Conservation (phyloP, 2,113 vertebrate genomes). For the Pedionomus torquatus region DNA sequence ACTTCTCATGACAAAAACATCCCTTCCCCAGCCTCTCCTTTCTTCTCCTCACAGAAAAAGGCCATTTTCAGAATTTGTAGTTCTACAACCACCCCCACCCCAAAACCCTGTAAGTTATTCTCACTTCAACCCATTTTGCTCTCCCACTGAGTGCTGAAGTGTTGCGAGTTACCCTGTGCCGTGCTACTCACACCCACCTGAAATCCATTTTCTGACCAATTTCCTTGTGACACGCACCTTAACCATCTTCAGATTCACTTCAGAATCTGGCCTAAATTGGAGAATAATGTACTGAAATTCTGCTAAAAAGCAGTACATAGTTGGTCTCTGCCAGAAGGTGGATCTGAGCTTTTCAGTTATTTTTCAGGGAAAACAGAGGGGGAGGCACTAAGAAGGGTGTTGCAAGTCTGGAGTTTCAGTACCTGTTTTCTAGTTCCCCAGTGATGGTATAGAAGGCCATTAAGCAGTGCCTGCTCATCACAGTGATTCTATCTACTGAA, state of each 20-base stretch:
- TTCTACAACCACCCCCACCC: conserved; percentile 1
- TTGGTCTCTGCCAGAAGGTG: background rate
- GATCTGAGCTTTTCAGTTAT: background rate
- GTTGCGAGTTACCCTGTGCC: background rate
- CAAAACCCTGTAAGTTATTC: background rate
- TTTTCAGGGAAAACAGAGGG: background rate
- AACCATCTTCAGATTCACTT: background rate
- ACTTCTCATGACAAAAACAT: background rate
- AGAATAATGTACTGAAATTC: background rate
- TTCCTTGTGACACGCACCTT: conserved; percentile 25
- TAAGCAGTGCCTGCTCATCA: background rate
- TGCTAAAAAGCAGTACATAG: background rate
- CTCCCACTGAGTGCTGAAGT: background rate
- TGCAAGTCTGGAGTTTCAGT: background rate
- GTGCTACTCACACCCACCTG: background rate
- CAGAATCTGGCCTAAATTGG: background rate
- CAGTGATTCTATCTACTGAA: background rate
- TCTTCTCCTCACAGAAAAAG: background rate
- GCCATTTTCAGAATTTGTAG: conserved; percentile 20
- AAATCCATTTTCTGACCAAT: conserved; percentile 50
- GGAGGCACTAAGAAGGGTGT: background rate
- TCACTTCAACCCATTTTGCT: conserved; percentile 28
- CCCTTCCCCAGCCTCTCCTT: background rate
- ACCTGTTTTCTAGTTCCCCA: background rate
- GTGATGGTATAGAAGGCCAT: background rate